These are phyloP conservation scores for Plecturocebus donacophilus DNA, from an alignment of 2,113 vertebrate genomes.

Conservation along the genomic window DNA sequence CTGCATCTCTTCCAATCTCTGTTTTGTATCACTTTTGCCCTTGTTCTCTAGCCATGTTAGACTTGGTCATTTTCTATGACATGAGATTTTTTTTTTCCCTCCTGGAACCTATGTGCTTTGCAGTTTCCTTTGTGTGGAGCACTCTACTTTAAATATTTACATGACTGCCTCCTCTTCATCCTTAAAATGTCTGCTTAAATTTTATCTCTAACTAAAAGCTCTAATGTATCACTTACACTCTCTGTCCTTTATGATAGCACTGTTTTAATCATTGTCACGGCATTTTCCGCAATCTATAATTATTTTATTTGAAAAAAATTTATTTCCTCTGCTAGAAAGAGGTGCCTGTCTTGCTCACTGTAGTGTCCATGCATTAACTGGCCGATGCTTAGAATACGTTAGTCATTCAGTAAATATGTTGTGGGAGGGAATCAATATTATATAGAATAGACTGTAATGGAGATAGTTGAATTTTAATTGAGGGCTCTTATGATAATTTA, in stretches of 20 bases:
- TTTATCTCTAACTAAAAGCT: background rate
- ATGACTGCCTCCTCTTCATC: background rate
- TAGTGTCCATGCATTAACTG: background rate
- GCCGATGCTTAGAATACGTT: background rate
- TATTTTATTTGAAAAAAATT: conserved; percentile 40
- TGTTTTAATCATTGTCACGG: background rate
- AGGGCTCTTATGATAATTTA: background rate
- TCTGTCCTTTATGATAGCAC: background rate
- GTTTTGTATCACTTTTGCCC: background rate
- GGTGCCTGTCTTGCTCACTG: background rate
- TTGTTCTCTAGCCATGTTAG: background rate
- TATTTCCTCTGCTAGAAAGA: background rate
- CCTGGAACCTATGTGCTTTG: background rate
- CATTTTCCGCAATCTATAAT: background rate
- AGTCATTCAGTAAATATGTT: background rate
- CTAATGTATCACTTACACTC: background rate
- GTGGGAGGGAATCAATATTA: background rate
- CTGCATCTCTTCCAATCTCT: background rate
- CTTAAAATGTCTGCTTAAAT: conserved; percentile 11
- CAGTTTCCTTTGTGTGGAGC: conserved; percentile 22
- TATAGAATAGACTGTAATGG: background rate
- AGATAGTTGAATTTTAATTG: background rate
- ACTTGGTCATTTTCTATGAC: background rate
- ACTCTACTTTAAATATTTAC: conserved; percentile 7
- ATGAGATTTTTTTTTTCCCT: background rate